Evolutionary conservation across 2,888 invertebrate species (phyloP), one percentile per base, ranked within the genome.

Genomic region (Lycaena phlaeas): DNA sequence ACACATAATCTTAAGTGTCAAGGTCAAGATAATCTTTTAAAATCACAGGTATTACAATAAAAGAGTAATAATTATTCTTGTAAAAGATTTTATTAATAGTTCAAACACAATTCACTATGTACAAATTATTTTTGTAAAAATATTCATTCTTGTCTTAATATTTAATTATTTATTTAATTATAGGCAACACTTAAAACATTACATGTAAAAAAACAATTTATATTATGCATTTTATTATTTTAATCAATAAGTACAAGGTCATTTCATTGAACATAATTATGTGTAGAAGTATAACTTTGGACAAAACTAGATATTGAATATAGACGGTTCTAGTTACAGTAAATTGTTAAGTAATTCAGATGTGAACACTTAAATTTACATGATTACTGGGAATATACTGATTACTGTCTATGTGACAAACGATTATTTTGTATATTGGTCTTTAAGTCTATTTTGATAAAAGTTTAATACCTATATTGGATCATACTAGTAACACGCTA

Each of bases 121-220:
- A 84, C 84, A 82, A 73, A 79, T 84, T 82, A 81, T 68, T 76
- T 34, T 78, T 82, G 84, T 82, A 84, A 82, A 82, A 84, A 84
- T 82, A 84, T 82, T 77, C 70, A 79, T 76, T 79, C 73, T 81
- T 70, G 72, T 78, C 79, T 81, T 78, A 77, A 68, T 73, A 74
- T 71, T 39, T 77, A 78, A 69, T 78, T 79, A 78, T 79, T 79
- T 65, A 71, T 74, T 63, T 73, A 75, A 72, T 73, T 68, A 71
- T 69, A 78, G 74, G 77, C 75, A 77, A 76, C 76, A 73, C 67
- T 77, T 70, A 75, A 73, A 76, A 76, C 60, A 67, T 65, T 63
- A 57, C 67, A 71, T 64, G 75, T 64, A 68, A 71, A 74, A 64
- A 64, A 58, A 63, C 62, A 67, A 68, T 69, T 68, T 73, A 66